These are phyloP conservation scores for Pachycephala philippinensis DNA, from an alignment of 2,113 vertebrate genomes.

Conservation along the genomic window DNA sequence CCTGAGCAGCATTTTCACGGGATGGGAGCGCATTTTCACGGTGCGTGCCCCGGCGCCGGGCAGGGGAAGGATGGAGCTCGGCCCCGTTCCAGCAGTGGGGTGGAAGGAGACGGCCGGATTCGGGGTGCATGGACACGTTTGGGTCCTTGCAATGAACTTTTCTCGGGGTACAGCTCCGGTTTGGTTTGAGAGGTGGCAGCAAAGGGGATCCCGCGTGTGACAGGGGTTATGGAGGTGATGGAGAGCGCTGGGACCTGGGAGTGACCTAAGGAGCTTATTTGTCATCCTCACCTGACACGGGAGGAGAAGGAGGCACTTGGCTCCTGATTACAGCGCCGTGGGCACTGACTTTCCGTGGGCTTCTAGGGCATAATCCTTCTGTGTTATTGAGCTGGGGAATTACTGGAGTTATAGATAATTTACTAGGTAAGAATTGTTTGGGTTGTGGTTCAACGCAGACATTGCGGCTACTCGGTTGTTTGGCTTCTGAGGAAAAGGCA, in stretches of 20 bases:
- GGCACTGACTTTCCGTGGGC: not conserved
- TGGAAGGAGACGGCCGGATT: not conserved
- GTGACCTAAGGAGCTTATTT: not conserved
- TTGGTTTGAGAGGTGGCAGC: not conserved
- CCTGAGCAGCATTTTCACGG: not conserved
- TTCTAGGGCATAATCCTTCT: not conserved
- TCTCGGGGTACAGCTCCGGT: not conserved
- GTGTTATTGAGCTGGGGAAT: not conserved
- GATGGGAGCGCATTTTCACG: rapidly evolving
- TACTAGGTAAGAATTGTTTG: not conserved
- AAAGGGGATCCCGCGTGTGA: not conserved
- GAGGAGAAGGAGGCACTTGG: not conserved
- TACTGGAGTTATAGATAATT: not conserved
- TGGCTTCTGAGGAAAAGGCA: not conserved
- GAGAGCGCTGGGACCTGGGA: not conserved
- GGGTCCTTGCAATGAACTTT: not conserved
- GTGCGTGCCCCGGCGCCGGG: not conserved
- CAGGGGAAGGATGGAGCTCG: rapidly evolving
- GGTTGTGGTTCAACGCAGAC: not conserved
- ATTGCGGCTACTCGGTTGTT: not conserved
- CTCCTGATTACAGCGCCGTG: not conserved
- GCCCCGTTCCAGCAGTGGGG: not conserved
- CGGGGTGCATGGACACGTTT: rapidly evolving
- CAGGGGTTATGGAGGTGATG: rapidly evolving
- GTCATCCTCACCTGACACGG: rapidly evolving